Conservation (phyloP, 2,797 vertebrate species). For the Psittacula derbiana region DNA sequence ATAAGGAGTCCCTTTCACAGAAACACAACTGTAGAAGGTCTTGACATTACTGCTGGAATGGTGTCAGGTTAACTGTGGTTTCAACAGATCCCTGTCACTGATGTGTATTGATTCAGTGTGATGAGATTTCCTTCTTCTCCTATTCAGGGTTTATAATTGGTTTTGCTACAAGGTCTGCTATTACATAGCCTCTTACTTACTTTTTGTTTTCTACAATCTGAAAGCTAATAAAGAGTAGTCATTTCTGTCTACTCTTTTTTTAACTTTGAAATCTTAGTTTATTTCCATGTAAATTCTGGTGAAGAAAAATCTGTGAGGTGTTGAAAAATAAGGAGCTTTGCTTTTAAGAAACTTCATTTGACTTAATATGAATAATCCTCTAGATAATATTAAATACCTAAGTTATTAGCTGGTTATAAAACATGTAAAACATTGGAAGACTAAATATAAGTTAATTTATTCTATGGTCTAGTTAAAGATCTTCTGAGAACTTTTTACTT, state of each 20-base stretch:
- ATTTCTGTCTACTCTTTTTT: neutral
- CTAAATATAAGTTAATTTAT: neutral
- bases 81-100: accelerated
- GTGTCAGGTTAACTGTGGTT: neutral
- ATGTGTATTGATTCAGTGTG: no score
- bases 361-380: neutral
- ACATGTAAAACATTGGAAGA: neutral
- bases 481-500: neutral
- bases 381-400: neutral
- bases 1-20: neutral
- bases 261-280: neutral
- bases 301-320: neutral
- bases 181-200: neutral
- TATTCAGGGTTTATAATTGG: neutral
- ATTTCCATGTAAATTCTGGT: neutral
- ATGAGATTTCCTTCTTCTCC: neutral
- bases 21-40: neutral
- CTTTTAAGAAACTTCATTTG: neutral
- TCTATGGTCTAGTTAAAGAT: neutral
- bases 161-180: neutral
- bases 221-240: neutral
- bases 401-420: neutral
- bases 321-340: neutral
- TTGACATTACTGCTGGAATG: neutral
- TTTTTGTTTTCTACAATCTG: neutral